Percentiles rank a stretch among this genome's conserved stretches.
Conservation (phyloP, 1,140 invertebrate genomes). For the Brachionus sp. region DNA sequence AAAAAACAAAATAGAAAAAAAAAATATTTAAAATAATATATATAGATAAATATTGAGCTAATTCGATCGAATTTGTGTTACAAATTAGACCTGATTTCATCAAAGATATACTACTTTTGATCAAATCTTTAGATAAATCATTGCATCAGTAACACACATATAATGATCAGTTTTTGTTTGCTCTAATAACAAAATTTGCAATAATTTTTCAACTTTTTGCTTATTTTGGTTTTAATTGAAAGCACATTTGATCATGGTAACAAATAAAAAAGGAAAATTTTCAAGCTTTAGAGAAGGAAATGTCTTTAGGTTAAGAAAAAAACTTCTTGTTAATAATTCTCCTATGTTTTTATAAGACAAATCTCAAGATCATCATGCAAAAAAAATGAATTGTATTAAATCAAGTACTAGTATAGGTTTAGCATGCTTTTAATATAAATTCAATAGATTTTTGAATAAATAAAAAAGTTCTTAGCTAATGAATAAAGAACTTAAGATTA, state of each 20-base stretch:
- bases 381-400: neutral
- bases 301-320: neutral
- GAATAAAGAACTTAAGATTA: neutral
- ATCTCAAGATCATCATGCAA: neutral
- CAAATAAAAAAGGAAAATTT: neutral
- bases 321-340: neutral
- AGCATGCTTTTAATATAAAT: neutral
- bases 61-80: neutral
- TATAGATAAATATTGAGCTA: neutral
- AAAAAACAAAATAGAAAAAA: constrained; percentile 1
- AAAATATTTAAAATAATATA: neutral
- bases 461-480: neutral
- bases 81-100: neutral
- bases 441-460: neutral
- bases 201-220: neutral
- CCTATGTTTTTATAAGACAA: neutral
- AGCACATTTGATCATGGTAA: constrained; percentile 3
- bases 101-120: neutral
- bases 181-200: neutral
- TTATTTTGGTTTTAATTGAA: constrained; percentile 12
- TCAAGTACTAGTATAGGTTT: neutral
- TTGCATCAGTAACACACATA: neutral
- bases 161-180: neutral
- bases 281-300: neutral
- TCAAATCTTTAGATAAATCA: neutral